These are phyloP conservation scores for Agrilus biguttatus DNA, from an alignment of 2,888 invertebrate genomes.

Conservation along the genomic window DNA sequence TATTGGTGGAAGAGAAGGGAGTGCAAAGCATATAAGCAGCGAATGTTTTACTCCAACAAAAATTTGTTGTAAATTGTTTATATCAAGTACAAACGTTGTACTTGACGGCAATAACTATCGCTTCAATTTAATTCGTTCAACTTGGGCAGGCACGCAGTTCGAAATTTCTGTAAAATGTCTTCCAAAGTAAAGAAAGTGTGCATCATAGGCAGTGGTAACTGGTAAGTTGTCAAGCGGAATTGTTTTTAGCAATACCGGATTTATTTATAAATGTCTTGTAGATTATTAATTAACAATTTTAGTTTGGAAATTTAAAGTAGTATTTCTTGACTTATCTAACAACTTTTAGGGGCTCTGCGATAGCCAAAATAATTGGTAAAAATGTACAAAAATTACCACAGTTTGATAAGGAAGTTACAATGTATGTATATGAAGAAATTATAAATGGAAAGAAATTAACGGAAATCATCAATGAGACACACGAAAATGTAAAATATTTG, in stretches of 20 bases:
- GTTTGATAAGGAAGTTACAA: slow-evolving; percentile 79
- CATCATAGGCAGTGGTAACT: slow-evolving; percentile 82
- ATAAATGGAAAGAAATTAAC: slow-evolving; percentile 88
- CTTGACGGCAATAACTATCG: no score
- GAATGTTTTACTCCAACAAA: no score
- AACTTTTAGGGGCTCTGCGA: slow-evolving; percentile 80
- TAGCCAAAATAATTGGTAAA: slow-evolving; percentile 90
- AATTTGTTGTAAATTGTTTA: no score
- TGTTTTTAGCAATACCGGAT: background rate
- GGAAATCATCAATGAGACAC: slow-evolving; percentile 93
- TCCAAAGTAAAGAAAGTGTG: slow-evolving; percentile 61
- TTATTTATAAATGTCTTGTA: background rate
- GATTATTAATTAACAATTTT: no score
- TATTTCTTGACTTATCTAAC: background rate
- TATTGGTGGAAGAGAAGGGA: no score
- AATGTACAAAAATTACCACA: slow-evolving; percentile 68
- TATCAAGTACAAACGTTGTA: no score
- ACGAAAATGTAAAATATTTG: slow-evolving; percentile 97
- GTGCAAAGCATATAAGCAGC: no score
- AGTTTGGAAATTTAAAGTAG: background rate
- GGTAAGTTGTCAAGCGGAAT: slow-evolving; percentile 41
- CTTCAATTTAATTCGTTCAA: background rate
- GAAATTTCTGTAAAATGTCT: slow-evolving; percentile 38
- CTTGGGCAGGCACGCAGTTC: background rate
- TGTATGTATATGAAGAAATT: slow-evolving; percentile 96